A percentile compares a stretch with the other conserved stretches of the same genome.
Conservation (phyloP, 2,888 invertebrate genomes). For the Alloscopus bannaensis region DNA sequence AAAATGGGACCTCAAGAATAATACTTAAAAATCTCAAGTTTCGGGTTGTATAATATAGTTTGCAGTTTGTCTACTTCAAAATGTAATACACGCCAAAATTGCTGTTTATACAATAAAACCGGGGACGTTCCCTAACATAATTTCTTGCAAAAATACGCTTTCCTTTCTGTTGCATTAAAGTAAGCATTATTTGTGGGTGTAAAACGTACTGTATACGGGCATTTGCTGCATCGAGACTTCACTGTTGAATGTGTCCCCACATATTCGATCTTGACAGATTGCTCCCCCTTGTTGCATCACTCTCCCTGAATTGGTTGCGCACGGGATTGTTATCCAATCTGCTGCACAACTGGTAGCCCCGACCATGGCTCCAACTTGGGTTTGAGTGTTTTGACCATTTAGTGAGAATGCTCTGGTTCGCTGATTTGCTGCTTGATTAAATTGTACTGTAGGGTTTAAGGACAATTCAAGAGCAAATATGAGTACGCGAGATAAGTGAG, state of each 20-base stretch:
- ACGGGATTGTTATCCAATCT: conserved; percentile 89
- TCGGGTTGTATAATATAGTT: too few relatives aligned
- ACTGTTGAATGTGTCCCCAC: conserved; percentile 87
- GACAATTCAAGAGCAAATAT: too few relatives aligned
- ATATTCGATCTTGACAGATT: conserved; percentile 86
- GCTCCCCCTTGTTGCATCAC: conserved; percentile 77
- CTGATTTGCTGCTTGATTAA: conserved; percentile 55
- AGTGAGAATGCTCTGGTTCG: conserved; percentile 83
- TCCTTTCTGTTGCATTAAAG: conserved; percentile 8
- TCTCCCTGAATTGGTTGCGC: conserved; percentile 83
- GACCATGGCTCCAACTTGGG: conserved; percentile 83
- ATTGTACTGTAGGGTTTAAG: conserved; percentile 77
- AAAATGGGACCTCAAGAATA: too few relatives aligned
- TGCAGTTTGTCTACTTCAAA: too few relatives aligned
- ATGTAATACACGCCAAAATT: too few relatives aligned
- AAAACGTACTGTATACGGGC: conserved; percentile 82
- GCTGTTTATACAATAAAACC: too few relatives aligned
- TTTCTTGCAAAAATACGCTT: too few relatives aligned
- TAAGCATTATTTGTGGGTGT: not conserved
- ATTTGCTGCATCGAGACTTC: conserved; percentile 81
- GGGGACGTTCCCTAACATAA: too few relatives aligned
- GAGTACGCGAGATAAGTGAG: too few relatives aligned
- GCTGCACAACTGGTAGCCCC: conserved; percentile 83
- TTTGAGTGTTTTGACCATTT: conserved; percentile 83
- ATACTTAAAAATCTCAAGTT: too few relatives aligned